A percentile compares a stretch with the other conserved stretches of the same genome.
Conservation (phyloP, 2,797 vertebrate genomes). For the Sebastes miniatus region DNA sequence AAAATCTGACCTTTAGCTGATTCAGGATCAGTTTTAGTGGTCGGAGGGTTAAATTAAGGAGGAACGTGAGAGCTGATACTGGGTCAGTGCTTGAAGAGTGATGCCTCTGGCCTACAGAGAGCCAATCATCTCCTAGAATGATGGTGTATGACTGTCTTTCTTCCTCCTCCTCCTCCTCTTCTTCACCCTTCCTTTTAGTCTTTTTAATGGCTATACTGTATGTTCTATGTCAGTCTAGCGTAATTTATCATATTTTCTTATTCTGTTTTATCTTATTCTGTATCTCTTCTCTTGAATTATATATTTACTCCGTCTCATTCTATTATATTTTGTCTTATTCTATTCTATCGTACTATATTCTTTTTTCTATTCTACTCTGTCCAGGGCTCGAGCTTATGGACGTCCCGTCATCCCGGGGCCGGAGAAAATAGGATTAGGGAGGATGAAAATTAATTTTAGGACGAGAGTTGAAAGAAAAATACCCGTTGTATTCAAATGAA, state of each 20-base stretch:
- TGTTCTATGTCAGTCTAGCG: not conserved
- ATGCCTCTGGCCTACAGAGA: slow-evolving; percentile 18
- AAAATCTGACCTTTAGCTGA: not conserved
- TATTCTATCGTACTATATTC: not conserved
- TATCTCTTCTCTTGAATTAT: not conserved
- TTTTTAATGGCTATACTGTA: not conserved
- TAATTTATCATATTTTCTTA: not conserved
- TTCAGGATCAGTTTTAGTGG: not conserved
- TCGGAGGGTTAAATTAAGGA: slow-evolving; percentile 1
- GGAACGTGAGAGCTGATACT: slow-evolving; percentile 16
- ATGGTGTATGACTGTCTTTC: not conserved
- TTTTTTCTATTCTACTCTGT: not conserved
- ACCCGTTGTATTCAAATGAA: too few species aligned
- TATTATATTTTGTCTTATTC: not conserved
- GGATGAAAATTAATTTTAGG: too few species aligned
- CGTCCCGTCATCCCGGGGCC: too few species aligned
- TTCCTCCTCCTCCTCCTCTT: not conserved
- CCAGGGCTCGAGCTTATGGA: too few species aligned
- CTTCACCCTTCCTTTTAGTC: not conserved
- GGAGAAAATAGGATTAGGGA: too few species aligned
- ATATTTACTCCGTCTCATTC: not conserved
- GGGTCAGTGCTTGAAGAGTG: slow-evolving; percentile 35
- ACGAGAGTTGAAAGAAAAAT: rapidly evolving
- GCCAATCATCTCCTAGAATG: slow-evolving; percentile 32
- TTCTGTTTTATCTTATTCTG: not conserved